A percentile compares a stretch with the other conserved stretches of the same genome.
Conservation (phyloP, 2,888 invertebrate species). For the Ligdia adustata region DNA sequence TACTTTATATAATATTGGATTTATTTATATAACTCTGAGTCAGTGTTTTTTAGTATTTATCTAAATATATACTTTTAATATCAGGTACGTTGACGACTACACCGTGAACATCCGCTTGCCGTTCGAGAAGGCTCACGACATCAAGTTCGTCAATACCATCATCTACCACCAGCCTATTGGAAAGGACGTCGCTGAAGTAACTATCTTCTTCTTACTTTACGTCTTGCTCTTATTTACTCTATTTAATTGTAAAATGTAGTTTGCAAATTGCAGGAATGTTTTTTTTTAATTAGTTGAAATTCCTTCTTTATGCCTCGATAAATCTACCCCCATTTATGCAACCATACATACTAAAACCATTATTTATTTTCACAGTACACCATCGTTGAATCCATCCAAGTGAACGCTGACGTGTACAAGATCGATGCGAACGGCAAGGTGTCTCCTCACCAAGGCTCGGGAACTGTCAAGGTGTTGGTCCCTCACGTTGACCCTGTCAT, state of each 20-base stretch:
- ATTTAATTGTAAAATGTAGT: too few relatives aligned
- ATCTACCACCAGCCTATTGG: constrained; percentile 61
- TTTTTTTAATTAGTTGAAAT: too few relatives aligned
- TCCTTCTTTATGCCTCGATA: too few relatives aligned
- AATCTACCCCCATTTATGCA: too few relatives aligned
- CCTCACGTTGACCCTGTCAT: constrained; percentile 77
- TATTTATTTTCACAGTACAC: constrained; percentile 50
- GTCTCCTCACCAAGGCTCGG: constrained; percentile 57
- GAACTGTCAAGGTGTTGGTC: constrained; percentile 65
- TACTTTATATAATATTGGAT: too few relatives aligned
- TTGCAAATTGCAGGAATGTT: too few relatives aligned
- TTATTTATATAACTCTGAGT: too few relatives aligned
- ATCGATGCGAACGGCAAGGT: constrained; percentile 67
- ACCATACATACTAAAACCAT: not conserved
- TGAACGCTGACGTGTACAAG: constrained; percentile 82
- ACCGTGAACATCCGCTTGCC: constrained; percentile 80
- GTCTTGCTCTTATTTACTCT: too few relatives aligned
- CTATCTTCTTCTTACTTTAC: constrained; percentile 4
- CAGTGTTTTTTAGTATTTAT: too few relatives aligned
- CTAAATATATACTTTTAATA: too few relatives aligned
- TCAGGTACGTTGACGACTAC: constrained; percentile 73
- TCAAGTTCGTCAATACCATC: constrained; percentile 73
- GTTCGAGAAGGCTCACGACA: constrained; percentile 81
- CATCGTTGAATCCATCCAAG: constrained; percentile 64
- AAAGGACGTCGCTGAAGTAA: constrained; percentile 67